Base-by-base conservation (phyloP, 2,113 vertebrate genomes). In the Furnarius figulus region DNA sequence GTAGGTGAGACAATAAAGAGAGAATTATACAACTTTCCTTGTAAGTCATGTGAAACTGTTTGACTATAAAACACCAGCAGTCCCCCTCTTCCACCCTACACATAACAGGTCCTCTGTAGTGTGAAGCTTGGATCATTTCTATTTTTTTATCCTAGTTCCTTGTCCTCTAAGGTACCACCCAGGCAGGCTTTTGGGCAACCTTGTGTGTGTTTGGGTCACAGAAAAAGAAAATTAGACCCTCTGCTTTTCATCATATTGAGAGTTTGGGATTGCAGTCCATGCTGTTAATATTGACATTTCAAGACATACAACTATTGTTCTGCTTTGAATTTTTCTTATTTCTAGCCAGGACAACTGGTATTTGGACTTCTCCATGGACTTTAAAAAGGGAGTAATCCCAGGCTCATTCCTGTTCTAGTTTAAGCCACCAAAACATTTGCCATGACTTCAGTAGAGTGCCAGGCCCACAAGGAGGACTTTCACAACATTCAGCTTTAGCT, bases 1-100 rank as follows among this genome's bases (percentile, higher is more conserved):
- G 58, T 39, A 86, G 78, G 94, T 88, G 82, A 92, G 61, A 31
- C 68, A 90, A 72, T 88, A 91, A 91, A 93, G 46, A 65, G 27
- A 93, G 74, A 72, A 93, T 88, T 80, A 84, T 27, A 83, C 59
- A 67, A 2, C 2, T 80, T 52, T 83, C 72, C 44, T 74, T 82
- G 31, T 61, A 88, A 95, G 52, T 61, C 56, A 84, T 72, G 63
- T 52, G 63, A 85, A 96, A 94, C 84, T 68, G 50, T 63, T 80
- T 1, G 15, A 63, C 72, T 56, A 42, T 84, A 86, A 91, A 94
- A 78, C 76, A 92, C 61, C 76, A 80, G 20, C 53, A 46, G 73
- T 85, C 63, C 13, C 53, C 27, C 42, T 61, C 42, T 79, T 89
- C 35, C 76, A 22, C n/a, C 47, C 27, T 30, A 61, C 28, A 67